These are phyloP conservation scores for Oriolus oriolus DNA, from an alignment of 2,113 vertebrate genomes.

Conservation along the genomic window DNA sequence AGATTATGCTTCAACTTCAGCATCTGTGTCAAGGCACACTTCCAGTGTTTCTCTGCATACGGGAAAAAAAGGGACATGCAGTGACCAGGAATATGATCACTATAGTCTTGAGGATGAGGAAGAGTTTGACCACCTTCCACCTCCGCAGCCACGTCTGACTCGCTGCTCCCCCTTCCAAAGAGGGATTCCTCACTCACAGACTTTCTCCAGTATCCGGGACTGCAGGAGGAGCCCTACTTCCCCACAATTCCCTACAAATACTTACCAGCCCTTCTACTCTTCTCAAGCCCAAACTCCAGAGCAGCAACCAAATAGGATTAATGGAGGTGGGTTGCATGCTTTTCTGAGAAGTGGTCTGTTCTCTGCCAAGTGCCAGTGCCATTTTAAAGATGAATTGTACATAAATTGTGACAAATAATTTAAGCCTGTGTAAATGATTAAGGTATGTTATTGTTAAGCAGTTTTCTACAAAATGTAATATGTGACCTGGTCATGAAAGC, in stretches of 20 bases:
- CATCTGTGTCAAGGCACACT: conserved; percentile 84
- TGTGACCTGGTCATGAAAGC: not conserved
- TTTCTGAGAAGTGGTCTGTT: not conserved
- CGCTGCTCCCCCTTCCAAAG: conserved; percentile 86
- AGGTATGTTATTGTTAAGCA: not conserved
- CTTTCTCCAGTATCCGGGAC: conserved; percentile 92
- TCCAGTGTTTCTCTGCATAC: conserved; percentile 83
- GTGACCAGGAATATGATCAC: conserved; percentile 83
- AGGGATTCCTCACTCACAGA: conserved; percentile 91
- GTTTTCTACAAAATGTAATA: not conserved
- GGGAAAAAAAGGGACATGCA: conserved; percentile 76
- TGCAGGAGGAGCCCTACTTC: conserved; percentile 85
- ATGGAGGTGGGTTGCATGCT: conserved; percentile 76
- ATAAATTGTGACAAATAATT: not conserved
- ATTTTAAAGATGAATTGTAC: not conserved
- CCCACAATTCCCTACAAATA: conserved; percentile 82
- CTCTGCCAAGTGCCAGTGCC: not conserved
- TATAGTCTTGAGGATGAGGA: conserved; percentile 92
- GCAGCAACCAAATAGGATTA: conserved; percentile 79
- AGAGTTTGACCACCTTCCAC: conserved; percentile 89
- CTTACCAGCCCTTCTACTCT: conserved; percentile 80
- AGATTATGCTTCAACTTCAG: conserved; percentile 93
- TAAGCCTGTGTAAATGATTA: not conserved
- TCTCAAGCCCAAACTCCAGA: conserved; percentile 79
- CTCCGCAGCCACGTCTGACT: conserved; percentile 89